Evolutionary conservation across 2,888 invertebrate genomes (phyloP), one percentile per base, ranked within the genome.

Genomic region (Meliscaeva auricollis): DNA sequence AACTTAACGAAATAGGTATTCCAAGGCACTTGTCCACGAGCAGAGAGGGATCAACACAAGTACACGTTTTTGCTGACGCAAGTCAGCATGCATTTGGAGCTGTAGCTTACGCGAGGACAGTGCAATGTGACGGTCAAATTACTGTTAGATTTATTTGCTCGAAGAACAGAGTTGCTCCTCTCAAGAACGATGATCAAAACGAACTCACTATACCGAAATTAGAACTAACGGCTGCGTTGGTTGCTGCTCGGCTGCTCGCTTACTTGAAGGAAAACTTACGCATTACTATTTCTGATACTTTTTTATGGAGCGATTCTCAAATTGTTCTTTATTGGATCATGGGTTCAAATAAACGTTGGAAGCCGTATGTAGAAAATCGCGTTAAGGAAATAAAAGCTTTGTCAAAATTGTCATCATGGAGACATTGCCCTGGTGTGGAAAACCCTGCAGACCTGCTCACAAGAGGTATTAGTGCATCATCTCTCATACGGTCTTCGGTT

Each of bases 361-460:
- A 69, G 41, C 58, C 68, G 11, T 75, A 32, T 48, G 22, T 75
- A 3, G 56, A 66, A 15, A 66, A 66, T n/a, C n/a, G 75, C 0
- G 56, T 75, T 3, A n/a, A 56, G 1, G 56, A 66, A 56, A 68
- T 58, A 35, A 56, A 26, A 9, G n/a, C 56, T 8, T 32, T 60
- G 48, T 60, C 60, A 9, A 26, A 35, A 11, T 4, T 35, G 2
- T 35, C 32, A 6, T 35, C 17, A 0, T 74, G 64, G 64, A 46
- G 48, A 26, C 66, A 66, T 9, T 48, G 60, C 7, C 68, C 60
- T n/a, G 68, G 58, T 15, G n/a, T 22, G 13, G 56, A 66, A 54
- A 66, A 66, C 56, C 66, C 75, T 8, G 75, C 46, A 9, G 76
- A 76, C 26, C 26, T 76, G 5, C 13, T 75, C 4, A 75, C 75